These are phyloP conservation scores for Hiodon tergisus DNA, from an alignment of 2,113 vertebrate species.

Conservation along the genomic window DNA sequence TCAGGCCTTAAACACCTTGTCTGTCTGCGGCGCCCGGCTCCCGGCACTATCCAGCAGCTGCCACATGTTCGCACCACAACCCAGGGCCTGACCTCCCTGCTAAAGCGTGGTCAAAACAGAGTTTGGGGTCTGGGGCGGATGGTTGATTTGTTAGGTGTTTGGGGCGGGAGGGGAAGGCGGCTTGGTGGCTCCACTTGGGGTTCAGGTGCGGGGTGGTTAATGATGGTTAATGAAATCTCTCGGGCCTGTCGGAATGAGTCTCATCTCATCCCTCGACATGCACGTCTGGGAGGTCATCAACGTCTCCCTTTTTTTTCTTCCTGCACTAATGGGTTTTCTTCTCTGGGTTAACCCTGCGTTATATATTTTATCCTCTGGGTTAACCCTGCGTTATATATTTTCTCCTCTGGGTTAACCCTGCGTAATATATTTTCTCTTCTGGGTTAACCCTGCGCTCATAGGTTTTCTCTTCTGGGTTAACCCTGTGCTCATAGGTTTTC, in stretches of 20 bases:
- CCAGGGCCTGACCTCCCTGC: slow-evolving; percentile 28
- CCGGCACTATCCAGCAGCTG: slow-evolving; percentile 54
- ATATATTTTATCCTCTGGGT: no score
- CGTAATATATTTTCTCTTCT: no score
- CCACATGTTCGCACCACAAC: slow-evolving; percentile 50
- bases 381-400: no score
- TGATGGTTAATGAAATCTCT: background rate
- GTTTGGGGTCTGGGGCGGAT: background rate
- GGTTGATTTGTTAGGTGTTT: slow-evolving; percentile 44
- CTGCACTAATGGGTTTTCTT: background rate
- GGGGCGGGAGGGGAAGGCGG: slow-evolving; percentile 25
- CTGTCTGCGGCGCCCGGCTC: slow-evolving; percentile 29
- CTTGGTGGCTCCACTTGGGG: no score
- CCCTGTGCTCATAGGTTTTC: slow-evolving; percentile 1
- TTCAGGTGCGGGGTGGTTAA: no score
- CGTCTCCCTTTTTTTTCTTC: slow-evolving; percentile 21
- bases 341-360: background rate
- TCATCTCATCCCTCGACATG: background rate
- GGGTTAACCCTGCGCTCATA: no score
- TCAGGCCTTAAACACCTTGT: slow-evolving; percentile 49
- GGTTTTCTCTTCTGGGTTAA: no score
- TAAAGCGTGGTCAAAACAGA: slow-evolving; percentile 18
- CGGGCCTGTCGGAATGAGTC: background rate
- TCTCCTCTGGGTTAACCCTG: no score
- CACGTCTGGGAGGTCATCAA: background rate